Conservation (phyloP, 2,113 vertebrate genomes). For the Prolemur simus region DNA sequence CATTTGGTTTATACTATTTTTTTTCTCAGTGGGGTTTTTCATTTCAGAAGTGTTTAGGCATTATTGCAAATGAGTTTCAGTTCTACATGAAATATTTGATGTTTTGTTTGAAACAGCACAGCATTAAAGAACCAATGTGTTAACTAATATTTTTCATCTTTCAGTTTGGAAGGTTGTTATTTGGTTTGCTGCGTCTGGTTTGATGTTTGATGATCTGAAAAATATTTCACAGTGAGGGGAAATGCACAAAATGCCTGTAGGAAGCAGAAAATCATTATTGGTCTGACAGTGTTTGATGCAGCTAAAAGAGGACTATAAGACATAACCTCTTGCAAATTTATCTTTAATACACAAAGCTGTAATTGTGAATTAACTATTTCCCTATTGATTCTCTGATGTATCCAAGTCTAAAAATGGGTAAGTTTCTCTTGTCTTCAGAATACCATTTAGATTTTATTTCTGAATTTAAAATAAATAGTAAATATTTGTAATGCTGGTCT, state of each 20-base stretch:
- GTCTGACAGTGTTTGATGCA: not conserved
- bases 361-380: constrained; percentile 24
- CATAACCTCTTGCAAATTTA: not conserved
- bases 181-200: not conserved
- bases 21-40: constrained; percentile 53
- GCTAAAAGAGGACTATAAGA: not conserved
- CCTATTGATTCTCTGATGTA: not conserved
- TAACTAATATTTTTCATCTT: constrained; percentile 22
- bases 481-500: constrained; percentile 46
- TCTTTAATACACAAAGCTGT: not conserved
- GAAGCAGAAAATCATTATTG: not conserved
- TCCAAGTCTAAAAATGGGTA: constrained; percentile 26
- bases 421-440: constrained; percentile 42
- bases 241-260: not conserved
- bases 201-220: constrained; percentile 58
- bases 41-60: constrained; percentile 53
- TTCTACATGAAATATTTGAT: constrained; percentile 36
- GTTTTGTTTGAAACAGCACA: constrained; percentile 10
- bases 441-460: constrained; percentile 57
- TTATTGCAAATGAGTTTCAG: not conserved
- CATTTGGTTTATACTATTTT: constrained; percentile 31
- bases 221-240: constrained; percentile 2
- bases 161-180: constrained; percentile 4
- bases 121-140: not conserved
- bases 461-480: constrained; percentile 47